Evolutionary conservation across 2,113 vertebrate genomes (phyloP), one percentile per base, ranked within the genome.

Genomic region (Tetrao urogallus): DNA sequence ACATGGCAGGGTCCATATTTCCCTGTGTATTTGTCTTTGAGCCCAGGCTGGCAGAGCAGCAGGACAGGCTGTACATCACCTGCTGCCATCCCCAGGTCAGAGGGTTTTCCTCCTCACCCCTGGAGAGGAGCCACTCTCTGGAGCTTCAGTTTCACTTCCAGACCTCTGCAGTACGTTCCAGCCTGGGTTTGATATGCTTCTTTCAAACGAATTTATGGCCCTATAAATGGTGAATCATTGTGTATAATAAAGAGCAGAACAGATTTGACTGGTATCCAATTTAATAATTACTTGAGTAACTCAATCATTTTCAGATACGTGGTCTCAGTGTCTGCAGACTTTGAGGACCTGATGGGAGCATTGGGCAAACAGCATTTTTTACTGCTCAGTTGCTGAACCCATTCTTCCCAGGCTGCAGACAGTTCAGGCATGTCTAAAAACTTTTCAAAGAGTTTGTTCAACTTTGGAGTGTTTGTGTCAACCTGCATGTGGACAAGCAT

Each of bases 201-300:
- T 82, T 69, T 43, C 86, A 28, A 36, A 91, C 78, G 74, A 82
- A 97, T 97, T 97, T 97, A 97, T 88, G 52, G 79, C 54, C 87
- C 91, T 94, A 91, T 94, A 95, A 97, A 96, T 11, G 83, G 89
- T 94, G 96, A 97, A 95, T 95, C 85, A 88, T 75, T 91, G 84
- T 92, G 60, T 94, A 92, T 93, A 91, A 93, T 95, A 95, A 96
- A 96, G 88, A 96, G 73, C 83, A 90, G 96, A 89, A 24, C 61
- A 93, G 91, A 83, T 89, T 28, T 96, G 95, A 97, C 87, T 92
- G 73, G 85, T 95, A 87, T 96, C 92, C 95, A 97, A 95, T 96
- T 96, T 96, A 95, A 96, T 97, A 98, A 98, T 96, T 97, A 92
- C 91, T 79, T 8, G 82, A 92, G 89, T 95, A 96, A 96, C 95